Base-by-base conservation (phyloP, 2,113 vertebrate genomes). In the Corydoras maculifer region DNA sequence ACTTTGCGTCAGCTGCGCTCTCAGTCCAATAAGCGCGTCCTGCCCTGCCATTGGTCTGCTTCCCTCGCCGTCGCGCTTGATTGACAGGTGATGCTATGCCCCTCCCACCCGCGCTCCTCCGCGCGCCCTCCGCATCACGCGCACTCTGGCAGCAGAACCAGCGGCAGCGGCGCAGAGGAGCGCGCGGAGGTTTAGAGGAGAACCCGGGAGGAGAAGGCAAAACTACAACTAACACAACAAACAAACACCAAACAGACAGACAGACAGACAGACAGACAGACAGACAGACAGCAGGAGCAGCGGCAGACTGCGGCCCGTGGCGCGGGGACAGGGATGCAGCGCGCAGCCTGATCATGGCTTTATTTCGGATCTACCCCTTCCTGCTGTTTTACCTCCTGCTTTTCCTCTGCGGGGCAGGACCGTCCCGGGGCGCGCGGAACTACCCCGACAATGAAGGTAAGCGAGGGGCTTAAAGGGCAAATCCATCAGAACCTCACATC, bases 371-470 rank as follows among this genome's bases (percentile, higher is more conserved):
- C 83, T 90, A 90, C 86, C 86, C 84, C 60, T 85, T 82, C 77
- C 78, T 87, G 65, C 78, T 87, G 65, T 65, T 67, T 76, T 74
- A 78, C 70, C 81, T 88, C n/a, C 54, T 88, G 58, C 73, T 83
- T 85, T 58, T 78, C 79, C 70, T 76, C 69, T 60, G 59, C 85
- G 55, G 71, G 77, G 69, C 85, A 53, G 71, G 77, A 72, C 84
- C 78, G 76, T 80, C 81, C 61, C 66, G 70, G 77, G 85, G 86
- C 67, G 82, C 88, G 77, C 73, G 90, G 86, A 91, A 84, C 87
- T 90, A 91, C 80, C 90, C 89, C 31, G 88, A 91, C 48, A 91
- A 91, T 86, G 90, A 91, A 90, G 90, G 90, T 91, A 84, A 80
- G 88, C 54, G 54, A 13, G 54, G 6, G 53, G 13, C 3, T 8